These are phyloP conservation scores for Australoheros scitulus DNA, from an alignment of 2,113 vertebrate species.

Conservation along the genomic window DNA sequence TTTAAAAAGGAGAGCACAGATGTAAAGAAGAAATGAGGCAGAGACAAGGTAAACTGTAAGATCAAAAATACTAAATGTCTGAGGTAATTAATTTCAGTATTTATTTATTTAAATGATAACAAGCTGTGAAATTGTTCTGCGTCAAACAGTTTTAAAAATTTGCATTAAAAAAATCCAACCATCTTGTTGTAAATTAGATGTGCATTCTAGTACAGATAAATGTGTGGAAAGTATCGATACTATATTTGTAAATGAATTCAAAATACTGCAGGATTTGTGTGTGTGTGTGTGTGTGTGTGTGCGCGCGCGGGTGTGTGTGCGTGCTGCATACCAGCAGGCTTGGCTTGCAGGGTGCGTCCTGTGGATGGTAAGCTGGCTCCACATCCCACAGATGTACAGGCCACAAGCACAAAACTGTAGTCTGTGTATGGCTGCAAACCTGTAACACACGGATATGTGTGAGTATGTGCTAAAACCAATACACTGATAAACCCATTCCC, in stretches of 20 bases:
- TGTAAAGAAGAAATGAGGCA: background rate
- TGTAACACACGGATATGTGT: slow-evolving; percentile 63
- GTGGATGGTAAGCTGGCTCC: slow-evolving; percentile 83
- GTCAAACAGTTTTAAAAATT: background rate
- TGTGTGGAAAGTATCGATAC: background rate
- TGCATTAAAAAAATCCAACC: background rate
- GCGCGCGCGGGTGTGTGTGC: background rate
- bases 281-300: slow-evolving; percentile 3
- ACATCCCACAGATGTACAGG: slow-evolving; percentile 88
- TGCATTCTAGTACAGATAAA: background rate
- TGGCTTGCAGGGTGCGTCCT: slow-evolving; percentile 88
- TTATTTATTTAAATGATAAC: background rate
- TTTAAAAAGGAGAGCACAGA: slow-evolving; percentile 1
- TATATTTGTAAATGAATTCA: background rate
- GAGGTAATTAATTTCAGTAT: background rate
- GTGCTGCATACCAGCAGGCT: slow-evolving; percentile 77
- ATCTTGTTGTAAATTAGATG: background rate
- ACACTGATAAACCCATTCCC: background rate
- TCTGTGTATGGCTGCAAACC: slow-evolving; percentile 87
- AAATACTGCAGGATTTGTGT: background rate
- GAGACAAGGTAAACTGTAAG: background rate
- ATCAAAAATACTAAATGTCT: background rate
- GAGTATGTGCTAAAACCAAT: background rate
- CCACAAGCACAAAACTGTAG: slow-evolving; percentile 87
- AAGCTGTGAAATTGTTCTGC: background rate